Conservation (phyloP, 2,797 vertebrate species). For the Manis javanica region DNA sequence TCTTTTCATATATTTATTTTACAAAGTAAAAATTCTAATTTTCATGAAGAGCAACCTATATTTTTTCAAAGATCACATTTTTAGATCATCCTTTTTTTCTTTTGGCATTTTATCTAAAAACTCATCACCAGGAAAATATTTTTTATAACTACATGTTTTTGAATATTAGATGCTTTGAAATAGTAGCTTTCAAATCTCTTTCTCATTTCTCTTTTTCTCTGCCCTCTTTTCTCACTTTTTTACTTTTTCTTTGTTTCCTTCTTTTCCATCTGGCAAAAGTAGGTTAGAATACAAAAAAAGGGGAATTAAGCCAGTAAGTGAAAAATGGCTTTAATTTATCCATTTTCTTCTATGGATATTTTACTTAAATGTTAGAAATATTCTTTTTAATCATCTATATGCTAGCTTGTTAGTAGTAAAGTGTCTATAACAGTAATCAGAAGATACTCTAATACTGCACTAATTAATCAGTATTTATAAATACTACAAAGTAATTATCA, state of each 20-base stretch:
- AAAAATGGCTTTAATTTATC: background rate
- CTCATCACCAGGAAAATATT: background rate
- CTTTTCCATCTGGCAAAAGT: background rate
- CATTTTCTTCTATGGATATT: background rate
- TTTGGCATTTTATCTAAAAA: background rate
- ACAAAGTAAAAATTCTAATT: background rate
- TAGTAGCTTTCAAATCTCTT: background rate
- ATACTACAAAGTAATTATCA: background rate
- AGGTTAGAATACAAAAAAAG: background rate
- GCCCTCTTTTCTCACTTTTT: background rate
- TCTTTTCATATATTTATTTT: background rate
- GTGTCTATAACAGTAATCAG: background rate
- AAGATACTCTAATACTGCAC: background rate
- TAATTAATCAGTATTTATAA: background rate
- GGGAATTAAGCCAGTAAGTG: background rate
- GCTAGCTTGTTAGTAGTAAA: background rate
- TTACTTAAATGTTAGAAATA: background rate
- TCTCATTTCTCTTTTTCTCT: background rate
- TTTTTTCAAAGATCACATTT: background rate
- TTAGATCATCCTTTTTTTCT: background rate
- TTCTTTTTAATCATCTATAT: background rate
- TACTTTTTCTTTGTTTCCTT: background rate
- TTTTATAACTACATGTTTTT: background rate
- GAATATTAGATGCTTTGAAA: constrained; percentile 8
- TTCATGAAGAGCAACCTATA: background rate